phyloP scores from a whole-genome alignment of 1,140 invertebrate genomes.

The Anoplophora glabripennis region DNA sequence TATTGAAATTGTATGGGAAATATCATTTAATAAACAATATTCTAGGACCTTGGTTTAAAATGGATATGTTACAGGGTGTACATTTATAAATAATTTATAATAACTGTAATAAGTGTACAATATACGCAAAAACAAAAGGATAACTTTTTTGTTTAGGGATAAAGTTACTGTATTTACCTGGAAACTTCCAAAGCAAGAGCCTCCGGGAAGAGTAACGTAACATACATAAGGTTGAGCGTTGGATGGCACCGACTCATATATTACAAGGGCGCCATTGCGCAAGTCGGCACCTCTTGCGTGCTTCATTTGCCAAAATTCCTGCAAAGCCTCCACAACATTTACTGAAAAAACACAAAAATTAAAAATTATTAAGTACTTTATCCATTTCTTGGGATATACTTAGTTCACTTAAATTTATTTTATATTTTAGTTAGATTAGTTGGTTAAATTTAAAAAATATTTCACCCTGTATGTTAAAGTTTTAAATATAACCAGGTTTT shows the following conservation, averaged over 20 bases:
- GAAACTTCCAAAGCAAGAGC: slow-evolving; percentile 94
- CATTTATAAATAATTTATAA: too few species aligned
- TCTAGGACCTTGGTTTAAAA: background rate
- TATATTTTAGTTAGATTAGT: too few species aligned
- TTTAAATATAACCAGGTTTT: background rate
- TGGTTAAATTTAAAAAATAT: too few species aligned
- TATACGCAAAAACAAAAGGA: too few species aligned
- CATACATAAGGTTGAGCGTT: slow-evolving; percentile 89
- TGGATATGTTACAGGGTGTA: too few species aligned
- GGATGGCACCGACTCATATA: slow-evolving; percentile 91
- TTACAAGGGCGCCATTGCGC: slow-evolving; percentile 86
- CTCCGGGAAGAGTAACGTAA: slow-evolving; percentile 91
- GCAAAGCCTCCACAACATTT: slow-evolving; percentile 91
- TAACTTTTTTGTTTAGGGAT: background rate
- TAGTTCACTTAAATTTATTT: too few species aligned
- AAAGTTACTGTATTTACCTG: slow-evolving; percentile 59
- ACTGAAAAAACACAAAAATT: slow-evolving; percentile 59
- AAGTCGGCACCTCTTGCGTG: slow-evolving; percentile 81
- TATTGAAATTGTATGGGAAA: too few species aligned
- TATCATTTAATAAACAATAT: background rate
- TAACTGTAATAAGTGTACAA: too few species aligned
- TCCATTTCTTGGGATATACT: too few species aligned
- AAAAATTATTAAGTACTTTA: too few species aligned
- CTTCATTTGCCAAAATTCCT: slow-evolving; percentile 98
- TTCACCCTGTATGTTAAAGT: background rate